Evolutionary conservation across 1,140 invertebrate genomes (phyloP), one percentile per base, ranked within the genome.

Genomic region (Conus ventricosus): DNA sequence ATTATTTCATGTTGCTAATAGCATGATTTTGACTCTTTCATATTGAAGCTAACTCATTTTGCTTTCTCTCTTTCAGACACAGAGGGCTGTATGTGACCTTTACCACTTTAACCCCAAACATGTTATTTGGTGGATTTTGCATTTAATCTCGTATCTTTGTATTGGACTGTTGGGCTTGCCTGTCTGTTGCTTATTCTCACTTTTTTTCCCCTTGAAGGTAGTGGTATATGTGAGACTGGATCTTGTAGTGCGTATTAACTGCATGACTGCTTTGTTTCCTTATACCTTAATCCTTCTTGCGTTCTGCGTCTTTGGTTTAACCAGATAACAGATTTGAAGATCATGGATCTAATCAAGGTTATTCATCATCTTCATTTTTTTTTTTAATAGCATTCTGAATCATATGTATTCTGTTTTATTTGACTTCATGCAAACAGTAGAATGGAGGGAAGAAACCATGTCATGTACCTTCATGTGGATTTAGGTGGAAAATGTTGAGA

Each of bases 81-180:
- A 90, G 88, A 90, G 39, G 87, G 88, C 88, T 90, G 91, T 91
- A 91, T 90, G 91, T 87, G 63, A 81, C 82, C 90, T 89, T 89
- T 60, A 87, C 39, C 60, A 23, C 84, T 85, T 71, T 85, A 51
- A 75, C 27, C 63, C 84, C 51, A 5, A 84, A 20, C 39, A 13
- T 63, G 55, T n/a, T 85, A 51, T 20, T 5, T 67, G 63, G 55
- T 67, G 6, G 51, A 53, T 25, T 75, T 10, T 75, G 51, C 15
- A 39, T 20, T 55, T 81, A 71, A n/a, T 71, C 67, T 71, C 67
- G 6, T 81, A 23, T 54, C 51, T 10, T 15, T 23, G 27, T 54
- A 81, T 39, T 78, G 51, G n/a, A 54, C 23, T 81, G 80, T 55
- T 54, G 13, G 20, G 15, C 80, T 81, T 53, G 6, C 8, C 17